Evolutionary conservation across 2,797 vertebrate genomes (phyloP).

Genomic region (Hapalemur alaotrensis): DNA sequence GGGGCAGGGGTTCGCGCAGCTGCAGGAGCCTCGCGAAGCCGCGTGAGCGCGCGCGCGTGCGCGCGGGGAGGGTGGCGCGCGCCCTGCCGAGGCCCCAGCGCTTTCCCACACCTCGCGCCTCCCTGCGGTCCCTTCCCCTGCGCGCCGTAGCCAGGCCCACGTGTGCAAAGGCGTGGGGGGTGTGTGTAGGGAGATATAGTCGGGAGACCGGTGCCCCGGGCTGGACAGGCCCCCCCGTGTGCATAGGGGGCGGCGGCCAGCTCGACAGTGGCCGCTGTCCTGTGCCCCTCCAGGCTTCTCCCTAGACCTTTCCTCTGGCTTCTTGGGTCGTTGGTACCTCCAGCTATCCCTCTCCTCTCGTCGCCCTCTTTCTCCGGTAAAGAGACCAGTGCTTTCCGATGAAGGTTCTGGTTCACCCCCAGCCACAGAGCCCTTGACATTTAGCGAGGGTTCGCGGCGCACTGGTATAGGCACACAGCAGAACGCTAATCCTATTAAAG

Average conservation of each 20-base stretch:
- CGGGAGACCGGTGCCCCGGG: not conserved
- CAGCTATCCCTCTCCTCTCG: not conserved
- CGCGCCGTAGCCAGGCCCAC: not conserved
- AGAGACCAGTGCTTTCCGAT: not conserved
- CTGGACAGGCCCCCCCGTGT: not conserved
- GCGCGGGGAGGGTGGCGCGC: not conserved
- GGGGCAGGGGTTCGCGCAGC: slow-evolving; percentile 41
- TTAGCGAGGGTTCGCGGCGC: slow-evolving; percentile 82
- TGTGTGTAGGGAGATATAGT: not conserved
- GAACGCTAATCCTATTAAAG: slow-evolving; percentile 91
- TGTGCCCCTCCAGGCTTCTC: not conserved
- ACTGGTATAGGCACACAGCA: slow-evolving; percentile 89
- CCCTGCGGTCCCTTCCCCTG: not conserved
- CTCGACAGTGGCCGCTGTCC: not conserved
- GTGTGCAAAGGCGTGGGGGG: not conserved
- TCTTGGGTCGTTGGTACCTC: not conserved
- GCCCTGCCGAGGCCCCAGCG: not conserved
- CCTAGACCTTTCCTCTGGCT: not conserved
- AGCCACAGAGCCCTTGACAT: slow-evolving; percentile 83
- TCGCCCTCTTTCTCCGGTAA: not conserved
- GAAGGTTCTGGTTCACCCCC: slow-evolving; percentile 48
- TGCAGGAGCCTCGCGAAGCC: slow-evolving; percentile 45
- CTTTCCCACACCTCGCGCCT: not conserved
- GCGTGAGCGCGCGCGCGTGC: not conserved
- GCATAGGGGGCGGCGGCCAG: not conserved